These are phyloP conservation scores for Gorsachius goisagi DNA, from an alignment of 2,113 vertebrate species.

Conservation along the genomic window DNA sequence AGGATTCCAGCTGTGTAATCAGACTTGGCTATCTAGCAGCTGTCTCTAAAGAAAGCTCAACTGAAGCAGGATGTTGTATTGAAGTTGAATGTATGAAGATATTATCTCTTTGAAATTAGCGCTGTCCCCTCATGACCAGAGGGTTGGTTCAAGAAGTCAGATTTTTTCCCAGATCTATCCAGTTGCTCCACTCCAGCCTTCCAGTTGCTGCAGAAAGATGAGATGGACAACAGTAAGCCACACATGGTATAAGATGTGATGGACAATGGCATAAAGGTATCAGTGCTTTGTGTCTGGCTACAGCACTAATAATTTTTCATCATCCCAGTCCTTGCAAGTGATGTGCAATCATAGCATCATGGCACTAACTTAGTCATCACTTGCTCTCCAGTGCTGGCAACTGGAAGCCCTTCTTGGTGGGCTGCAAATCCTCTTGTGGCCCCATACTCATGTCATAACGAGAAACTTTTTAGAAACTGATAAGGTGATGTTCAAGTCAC, in stretches of 20 bases:
- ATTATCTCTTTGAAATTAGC: not conserved
- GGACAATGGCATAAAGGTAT: not conserved
- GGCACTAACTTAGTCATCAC: rapidly evolving
- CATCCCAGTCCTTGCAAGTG: not conserved
- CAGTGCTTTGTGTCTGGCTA: not conserved
- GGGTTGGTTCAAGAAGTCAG: not conserved
- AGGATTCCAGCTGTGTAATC: not conserved
- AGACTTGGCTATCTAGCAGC: not conserved
- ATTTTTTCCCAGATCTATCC: not conserved
- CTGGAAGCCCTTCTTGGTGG: not conserved
- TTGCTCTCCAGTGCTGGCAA: not conserved
- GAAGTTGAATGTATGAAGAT: not conserved
- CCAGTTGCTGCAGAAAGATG: not conserved
- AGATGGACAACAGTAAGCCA: not conserved
- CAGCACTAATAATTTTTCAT: not conserved
- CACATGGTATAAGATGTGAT: not conserved
- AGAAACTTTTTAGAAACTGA: not conserved
- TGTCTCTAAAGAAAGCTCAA: rapidly evolving
- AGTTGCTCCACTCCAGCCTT: not conserved
- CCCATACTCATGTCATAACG: not conserved
- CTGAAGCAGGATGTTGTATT: not conserved
- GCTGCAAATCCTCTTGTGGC: not conserved
- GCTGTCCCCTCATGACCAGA: not conserved
- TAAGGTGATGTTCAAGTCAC: not conserved
- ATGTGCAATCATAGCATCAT: not conserved